These are phyloP conservation scores for Holcopasites calliopsidis DNA, from an alignment of 1,140 invertebrate species.

Conservation along the genomic window DNA sequence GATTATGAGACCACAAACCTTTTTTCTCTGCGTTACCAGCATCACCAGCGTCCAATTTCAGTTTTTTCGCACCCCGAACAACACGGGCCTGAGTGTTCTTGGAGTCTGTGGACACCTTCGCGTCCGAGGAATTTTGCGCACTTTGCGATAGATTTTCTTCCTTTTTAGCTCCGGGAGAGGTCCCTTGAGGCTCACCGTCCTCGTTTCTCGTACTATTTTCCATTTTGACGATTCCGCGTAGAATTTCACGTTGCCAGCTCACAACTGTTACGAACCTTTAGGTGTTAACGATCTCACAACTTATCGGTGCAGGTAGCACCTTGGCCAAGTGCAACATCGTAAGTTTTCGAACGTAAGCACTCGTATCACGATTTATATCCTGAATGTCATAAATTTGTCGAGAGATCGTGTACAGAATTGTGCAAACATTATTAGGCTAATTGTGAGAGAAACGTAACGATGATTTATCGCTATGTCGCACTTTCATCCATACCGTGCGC, in stretches of 20 bases:
- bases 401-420: not conserved
- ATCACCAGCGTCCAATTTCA: conserved; percentile 67
- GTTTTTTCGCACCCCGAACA: conserved; percentile 72
- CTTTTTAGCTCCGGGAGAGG: not conserved
- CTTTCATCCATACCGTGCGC: not conserved
- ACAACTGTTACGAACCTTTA: not conserved
- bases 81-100: conserved; percentile 71
- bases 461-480: not conserved
- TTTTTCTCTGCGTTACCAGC: conserved; percentile 67
- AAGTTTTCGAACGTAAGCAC: not conserved
- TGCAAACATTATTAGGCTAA: not conserved
- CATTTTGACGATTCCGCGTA: not conserved
- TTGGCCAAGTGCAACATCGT: not conserved
- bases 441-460: not conserved
- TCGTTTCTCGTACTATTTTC: conserved; percentile 19
- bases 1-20: conserved; percentile 57
- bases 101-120: conserved; percentile 55
- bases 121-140: conserved; percentile 40
- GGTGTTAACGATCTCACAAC: not conserved
- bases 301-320: not conserved
- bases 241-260: not conserved
- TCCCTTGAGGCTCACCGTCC: not conserved
- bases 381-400: not conserved
- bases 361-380: not conserved
- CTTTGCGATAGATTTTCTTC: conserved; percentile 22